phyloP scores from a whole-genome alignment of 2,797 vertebrate genomes.

The Melanotaenia parkinsoni region DNA sequence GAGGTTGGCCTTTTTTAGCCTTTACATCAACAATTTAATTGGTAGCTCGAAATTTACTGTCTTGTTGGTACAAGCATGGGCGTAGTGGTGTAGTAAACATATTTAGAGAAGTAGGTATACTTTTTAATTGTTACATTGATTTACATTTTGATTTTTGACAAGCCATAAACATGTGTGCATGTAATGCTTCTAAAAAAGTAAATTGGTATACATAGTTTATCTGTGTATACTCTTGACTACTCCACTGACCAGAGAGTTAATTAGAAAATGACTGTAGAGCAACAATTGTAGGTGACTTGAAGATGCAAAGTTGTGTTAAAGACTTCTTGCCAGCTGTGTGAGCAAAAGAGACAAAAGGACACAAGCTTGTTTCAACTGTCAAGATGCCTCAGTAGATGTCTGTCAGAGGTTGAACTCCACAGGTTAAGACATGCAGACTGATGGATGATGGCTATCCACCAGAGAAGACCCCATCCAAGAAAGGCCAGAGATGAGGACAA shows the following conservation, averaged over 20 bases:
- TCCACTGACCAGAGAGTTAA: background rate
- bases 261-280: background rate
- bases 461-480: constrained; percentile 58
- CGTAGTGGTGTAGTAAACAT: too few relatives aligned
- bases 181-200: background rate
- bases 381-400: constrained; percentile 51
- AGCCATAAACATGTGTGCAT: background rate
- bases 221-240: too few relatives aligned
- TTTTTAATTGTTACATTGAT: background rate
- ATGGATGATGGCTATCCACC: constrained; percentile 67
- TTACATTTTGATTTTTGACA: too few relatives aligned
- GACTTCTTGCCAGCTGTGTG: constrained; percentile 9
- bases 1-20: background rate
- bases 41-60: background rate
- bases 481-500: constrained; percentile 47
- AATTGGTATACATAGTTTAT: too few relatives aligned
- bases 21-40: background rate
- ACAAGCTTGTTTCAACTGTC: constrained; percentile 50
- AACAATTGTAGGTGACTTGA: background rate
- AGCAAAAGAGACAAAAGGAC: constrained; percentile 49
- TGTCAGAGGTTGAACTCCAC: constrained; percentile 57
- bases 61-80: too few relatives aligned
- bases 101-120: too few relatives aligned
- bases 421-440: constrained; percentile 55
- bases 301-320: background rate